phyloP scores from a whole-genome alignment of 23 tunicate genomes.

The Halocynthia aurantium region DNA sequence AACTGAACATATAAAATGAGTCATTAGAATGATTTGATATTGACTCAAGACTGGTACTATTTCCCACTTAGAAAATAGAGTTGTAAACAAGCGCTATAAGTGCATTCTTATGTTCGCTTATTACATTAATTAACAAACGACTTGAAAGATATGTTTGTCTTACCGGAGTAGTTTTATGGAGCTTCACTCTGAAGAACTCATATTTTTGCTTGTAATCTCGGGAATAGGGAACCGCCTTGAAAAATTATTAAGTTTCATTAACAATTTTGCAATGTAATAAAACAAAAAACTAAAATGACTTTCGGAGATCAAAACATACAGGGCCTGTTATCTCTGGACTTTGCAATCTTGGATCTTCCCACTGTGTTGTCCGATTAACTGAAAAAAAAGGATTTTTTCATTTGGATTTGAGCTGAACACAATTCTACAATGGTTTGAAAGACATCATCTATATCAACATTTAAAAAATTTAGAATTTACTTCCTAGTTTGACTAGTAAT shows the following conservation, averaged over 20 bases:
- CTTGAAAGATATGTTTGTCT: conserved; percentile 16
- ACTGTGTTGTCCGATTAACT: conserved; percentile 81
- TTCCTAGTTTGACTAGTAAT: too few species aligned
- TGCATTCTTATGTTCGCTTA: too few species aligned
- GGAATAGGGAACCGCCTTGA: conserved; percentile 90
- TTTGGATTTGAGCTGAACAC: neutral
- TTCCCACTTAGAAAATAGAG: too few species aligned
- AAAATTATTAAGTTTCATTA: neutral
- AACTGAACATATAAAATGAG: too few species aligned
- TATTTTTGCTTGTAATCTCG: conserved; percentile 96
- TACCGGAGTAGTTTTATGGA: conserved; percentile 75
- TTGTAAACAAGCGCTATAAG: too few species aligned
- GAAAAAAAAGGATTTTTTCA: conserved; percentile 1
- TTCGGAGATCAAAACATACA: conserved; percentile 23
- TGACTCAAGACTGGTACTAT: too few species aligned
- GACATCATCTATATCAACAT: too few species aligned
- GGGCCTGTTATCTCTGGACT: conserved; percentile 96
- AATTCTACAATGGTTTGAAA: too few species aligned
- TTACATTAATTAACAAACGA: too few species aligned
- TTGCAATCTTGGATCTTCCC: conserved; percentile 93
- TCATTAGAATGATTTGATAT: too few species aligned
- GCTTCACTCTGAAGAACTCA: conserved; percentile 86
- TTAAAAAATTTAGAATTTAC: neutral
- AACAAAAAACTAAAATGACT: neutral
- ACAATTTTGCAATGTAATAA: neutral